Evolutionary conservation across 2,888 invertebrate genomes (phyloP).

Genomic region (Acleris literana): DNA sequence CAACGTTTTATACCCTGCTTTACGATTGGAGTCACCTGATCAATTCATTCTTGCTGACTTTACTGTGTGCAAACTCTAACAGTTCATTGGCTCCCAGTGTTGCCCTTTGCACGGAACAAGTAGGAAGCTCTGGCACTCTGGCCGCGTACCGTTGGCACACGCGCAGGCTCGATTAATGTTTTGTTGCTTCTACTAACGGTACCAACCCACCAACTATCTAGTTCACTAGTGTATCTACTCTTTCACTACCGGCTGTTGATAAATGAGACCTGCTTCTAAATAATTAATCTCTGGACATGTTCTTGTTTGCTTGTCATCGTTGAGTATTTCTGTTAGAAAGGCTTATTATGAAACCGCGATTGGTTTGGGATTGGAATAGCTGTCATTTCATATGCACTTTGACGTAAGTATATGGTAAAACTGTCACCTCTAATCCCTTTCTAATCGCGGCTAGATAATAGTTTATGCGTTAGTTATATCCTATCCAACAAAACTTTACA

Average conservation of each 20-base stretch:
- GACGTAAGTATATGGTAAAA: too few relatives aligned
- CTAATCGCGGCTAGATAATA: too few relatives aligned
- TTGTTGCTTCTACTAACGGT: conserved; percentile 62
- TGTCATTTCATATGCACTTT: too few relatives aligned
- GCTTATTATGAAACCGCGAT: too few relatives aligned
- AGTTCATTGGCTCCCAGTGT: conserved; percentile 58
- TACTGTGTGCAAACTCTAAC: conserved; percentile 35
- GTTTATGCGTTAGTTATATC: too few relatives aligned
- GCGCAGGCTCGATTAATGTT: conserved; percentile 66
- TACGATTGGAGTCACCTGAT: background rate
- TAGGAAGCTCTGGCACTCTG: conserved; percentile 52
- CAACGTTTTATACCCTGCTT: background rate
- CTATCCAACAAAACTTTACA: too few relatives aligned
- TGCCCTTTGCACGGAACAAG: conserved; percentile 19
- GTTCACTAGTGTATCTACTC: conserved; percentile 2
- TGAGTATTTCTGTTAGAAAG: background rate
- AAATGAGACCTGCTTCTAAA: conserved; percentile 11
- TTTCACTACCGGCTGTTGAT: conserved; percentile 13
- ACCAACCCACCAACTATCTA: conserved; percentile 43
- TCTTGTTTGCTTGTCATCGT: conserved; percentile 4
- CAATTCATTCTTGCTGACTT: background rate
- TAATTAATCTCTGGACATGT: conserved; percentile 6
- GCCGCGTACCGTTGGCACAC: conserved; percentile 57
- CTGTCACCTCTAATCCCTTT: too few relatives aligned
- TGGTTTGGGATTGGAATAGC: too few relatives aligned